Evolutionary conservation across 2,797 vertebrate species (phyloP), one percentile per base, ranked within the genome.

Genomic region (Protonibea diacanthus): DNA sequence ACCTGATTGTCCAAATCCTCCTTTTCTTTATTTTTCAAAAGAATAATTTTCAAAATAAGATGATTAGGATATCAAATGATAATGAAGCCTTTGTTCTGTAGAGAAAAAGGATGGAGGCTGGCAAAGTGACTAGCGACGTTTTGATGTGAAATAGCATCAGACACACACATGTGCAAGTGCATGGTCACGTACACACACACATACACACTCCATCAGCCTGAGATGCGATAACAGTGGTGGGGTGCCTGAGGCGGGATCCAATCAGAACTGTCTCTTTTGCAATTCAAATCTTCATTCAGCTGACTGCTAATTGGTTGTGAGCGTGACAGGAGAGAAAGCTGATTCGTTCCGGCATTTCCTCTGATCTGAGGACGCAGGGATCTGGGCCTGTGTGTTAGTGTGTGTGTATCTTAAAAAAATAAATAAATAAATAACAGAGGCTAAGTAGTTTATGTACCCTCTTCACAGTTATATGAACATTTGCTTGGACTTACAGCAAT

Each of bases 401-500:
- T 74, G 53, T 86, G 49, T 58, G 29, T n/a, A n/a, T n/a, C n/a
- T n/a, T n/a, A n/a, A n/a, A n/a, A n/a, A n/a, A n/a, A n/a, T n/a
- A n/a, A n/a, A n/a, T n/a, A n/a, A n/a, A n/a, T n/a, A n/a, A n/a
- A n/a, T n/a, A n/a, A n/a, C 5, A 49, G 21, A 62, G 55, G 53
- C 67, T 64, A 67, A 72, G 49, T 29, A 52, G 66, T 69, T 67
- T 61, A 56, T 74, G 52, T 53, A 18, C 8, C 20, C 51, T 48
- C 40, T 48, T n/a, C 27, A 49, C 74, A 74, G 27, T 49, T 65
- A 53, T 48, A n/a, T 52, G 25, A 20, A 77, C 57, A 74, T 75
- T 15, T 60, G 67, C 55, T 11, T 29, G 10, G 48, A 96, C 97
- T 96, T 91, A 98, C 98, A 55, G 98, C 97, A 47, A 99, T 98